A percentile compares a stretch with the other conserved stretches of the same genome.
Evolutionary conservation across 2,113 vertebrate genomes (phyloP).

Genomic region (Heptranchias perlo): DNA sequence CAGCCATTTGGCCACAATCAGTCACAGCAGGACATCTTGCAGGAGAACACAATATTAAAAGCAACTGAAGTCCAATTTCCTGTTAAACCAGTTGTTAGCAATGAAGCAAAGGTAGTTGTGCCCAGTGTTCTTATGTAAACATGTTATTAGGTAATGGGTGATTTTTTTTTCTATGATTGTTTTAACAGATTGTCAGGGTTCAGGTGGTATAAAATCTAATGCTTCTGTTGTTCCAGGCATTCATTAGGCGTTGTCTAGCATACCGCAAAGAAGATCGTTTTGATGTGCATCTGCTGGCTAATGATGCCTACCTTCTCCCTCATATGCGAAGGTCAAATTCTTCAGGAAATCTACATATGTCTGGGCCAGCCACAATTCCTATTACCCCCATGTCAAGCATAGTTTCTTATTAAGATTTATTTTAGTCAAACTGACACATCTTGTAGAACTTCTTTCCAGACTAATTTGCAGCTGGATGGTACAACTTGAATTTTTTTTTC

Average conservation of each 20-base stretch:
- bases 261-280: slow-evolving; percentile 97
- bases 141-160: background rate
- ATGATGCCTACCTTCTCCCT: slow-evolving; percentile 91
- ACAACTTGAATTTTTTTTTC: background rate
- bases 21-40: slow-evolving; percentile 97
- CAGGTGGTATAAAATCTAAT: slow-evolving; percentile 5
- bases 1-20: slow-evolving; percentile 99
- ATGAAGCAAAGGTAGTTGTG: slow-evolving; percentile 90
- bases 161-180: slow-evolving; percentile 39
- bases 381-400: slow-evolving; percentile 77
- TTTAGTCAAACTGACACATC: slow-evolving; percentile 47
- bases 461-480: slow-evolving; percentile 61
- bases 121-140: slow-evolving; percentile 41
- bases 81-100: slow-evolving; percentile 94
- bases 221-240: slow-evolving; percentile 63
- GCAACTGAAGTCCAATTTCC: slow-evolving; percentile 97
- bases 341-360: slow-evolving; percentile 92
- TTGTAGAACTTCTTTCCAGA: slow-evolving; percentile 52
- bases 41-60: slow-evolving; percentile 99
- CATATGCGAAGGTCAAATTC: slow-evolving; percentile 97
- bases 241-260: slow-evolving; percentile 93
- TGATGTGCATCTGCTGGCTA: slow-evolving; percentile 90
- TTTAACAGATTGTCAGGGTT: background rate
- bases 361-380: slow-evolving; percentile 70
- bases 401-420: slow-evolving; percentile 81